Percentiles rank a stretch among this genome's conserved stretches.
Conservation (phyloP, 1,140 invertebrate species). For the Gyrodactylus salaris region DNA sequence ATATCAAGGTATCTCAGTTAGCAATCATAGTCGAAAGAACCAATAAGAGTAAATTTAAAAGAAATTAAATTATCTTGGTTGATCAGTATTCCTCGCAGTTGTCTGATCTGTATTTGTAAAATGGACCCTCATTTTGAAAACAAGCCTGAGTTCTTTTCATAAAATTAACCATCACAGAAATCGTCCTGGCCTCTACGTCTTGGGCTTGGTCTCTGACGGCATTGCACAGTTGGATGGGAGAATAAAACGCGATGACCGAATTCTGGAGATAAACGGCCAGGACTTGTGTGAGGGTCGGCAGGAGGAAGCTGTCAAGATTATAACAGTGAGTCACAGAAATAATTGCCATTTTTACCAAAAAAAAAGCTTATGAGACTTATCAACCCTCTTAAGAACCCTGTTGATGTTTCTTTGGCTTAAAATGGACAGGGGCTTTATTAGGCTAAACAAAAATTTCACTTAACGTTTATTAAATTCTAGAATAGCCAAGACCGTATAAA, state of each 20-base stretch:
- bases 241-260: conserved; percentile 15
- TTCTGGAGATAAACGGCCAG: conserved; percentile 22
- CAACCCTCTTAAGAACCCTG: no score
- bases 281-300: conserved; percentile 21
- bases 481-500: conserved; percentile 15
- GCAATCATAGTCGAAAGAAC: no score
- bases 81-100: background rate
- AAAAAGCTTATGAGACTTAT: no score
- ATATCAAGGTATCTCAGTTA: no score
- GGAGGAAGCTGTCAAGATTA: conserved; percentile 22
- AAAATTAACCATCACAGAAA: conserved; percentile 14
- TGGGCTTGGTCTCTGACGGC: conserved; percentile 21
- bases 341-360: background rate
- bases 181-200: conserved; percentile 22
- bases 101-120: background rate
- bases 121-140: background rate
- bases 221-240: conserved; percentile 16
- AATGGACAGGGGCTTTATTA: background rate
- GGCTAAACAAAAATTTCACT: background rate
- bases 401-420: no score
- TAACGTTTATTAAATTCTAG: conserved; percentile 10
- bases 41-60: no score
- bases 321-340: conserved; percentile 15
- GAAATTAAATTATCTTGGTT: background rate
- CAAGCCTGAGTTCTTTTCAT: no score